Evolutionary conservation across 1,140 invertebrate species (phyloP).

Genomic region (Drosophila pachea): DNA sequence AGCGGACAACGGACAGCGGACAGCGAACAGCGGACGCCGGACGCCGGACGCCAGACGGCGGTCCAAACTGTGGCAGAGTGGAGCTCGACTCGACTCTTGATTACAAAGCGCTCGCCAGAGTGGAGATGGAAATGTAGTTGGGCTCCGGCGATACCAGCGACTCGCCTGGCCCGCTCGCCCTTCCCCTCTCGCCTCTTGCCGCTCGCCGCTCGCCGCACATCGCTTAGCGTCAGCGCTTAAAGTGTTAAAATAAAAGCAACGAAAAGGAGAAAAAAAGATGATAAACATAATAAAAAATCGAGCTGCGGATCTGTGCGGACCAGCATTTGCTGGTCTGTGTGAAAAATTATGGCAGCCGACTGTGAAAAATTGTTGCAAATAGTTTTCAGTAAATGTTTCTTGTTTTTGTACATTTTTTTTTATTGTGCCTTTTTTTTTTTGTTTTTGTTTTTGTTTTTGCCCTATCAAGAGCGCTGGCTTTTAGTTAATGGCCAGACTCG

Average conservation of each 20-base stretch:
- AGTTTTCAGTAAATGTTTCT: slow-evolving; percentile 74
- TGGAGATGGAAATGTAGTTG: slow-evolving; percentile 66
- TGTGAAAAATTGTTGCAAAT: slow-evolving; percentile 77
- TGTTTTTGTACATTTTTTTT: neutral
- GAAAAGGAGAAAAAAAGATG: slow-evolving; percentile 11
- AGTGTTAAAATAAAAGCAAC: slow-evolving; percentile 73
- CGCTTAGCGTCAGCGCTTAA: slow-evolving; percentile 66
- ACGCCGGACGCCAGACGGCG: neutral
- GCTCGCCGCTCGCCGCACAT: neutral
- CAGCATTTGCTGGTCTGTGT: slow-evolving; percentile 51
- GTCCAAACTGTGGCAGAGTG: neutral
- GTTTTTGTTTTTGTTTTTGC: neutral
- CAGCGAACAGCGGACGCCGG: neutral
- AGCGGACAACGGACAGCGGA: no score
- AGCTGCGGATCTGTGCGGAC: slow-evolving; percentile 20
- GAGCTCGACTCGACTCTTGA: slow-evolving; percentile 45
- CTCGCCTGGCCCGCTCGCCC: slow-evolving; percentile 6
- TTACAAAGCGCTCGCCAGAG: slow-evolving; percentile 62
- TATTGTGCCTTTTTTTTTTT: slow-evolving; percentile 15
- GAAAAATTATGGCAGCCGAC: slow-evolving; percentile 76
- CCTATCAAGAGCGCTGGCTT: slow-evolving; percentile 57
- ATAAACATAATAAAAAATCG: slow-evolving; percentile 26
- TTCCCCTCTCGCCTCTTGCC: slow-evolving; percentile 7
- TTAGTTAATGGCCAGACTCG: slow-evolving; percentile 61
- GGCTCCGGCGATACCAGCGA: slow-evolving; percentile 18